Evolutionary conservation across 2,888 invertebrate species (phyloP).

Genomic region (Hanleya hanleyi): DNA sequence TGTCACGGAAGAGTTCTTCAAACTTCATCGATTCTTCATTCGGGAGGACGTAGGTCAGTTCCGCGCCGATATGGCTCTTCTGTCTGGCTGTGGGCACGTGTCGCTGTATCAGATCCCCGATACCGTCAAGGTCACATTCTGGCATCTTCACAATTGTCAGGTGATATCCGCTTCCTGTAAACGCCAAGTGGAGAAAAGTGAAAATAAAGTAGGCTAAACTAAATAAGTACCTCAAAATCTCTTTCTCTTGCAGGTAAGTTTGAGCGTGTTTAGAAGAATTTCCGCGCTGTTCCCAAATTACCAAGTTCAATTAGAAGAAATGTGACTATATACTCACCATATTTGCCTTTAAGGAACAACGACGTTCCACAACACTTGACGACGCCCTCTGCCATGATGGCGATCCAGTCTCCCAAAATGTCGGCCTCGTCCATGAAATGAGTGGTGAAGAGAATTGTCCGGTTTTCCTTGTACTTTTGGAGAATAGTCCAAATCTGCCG

Average conservation of each 20-base stretch:
- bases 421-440: constrained; percentile 95
- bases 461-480: constrained; percentile 77
- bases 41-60: constrained; percentile 68
- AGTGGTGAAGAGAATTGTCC: constrained; percentile 84
- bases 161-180: constrained; percentile 84
- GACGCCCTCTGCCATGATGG: constrained; percentile 87
- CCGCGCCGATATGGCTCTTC: constrained; percentile 71
- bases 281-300: too few species aligned
- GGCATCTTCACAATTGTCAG: constrained; percentile 80
- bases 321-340: constrained; percentile 76
- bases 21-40: constrained; percentile 59
- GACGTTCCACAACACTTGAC: constrained; percentile 87
- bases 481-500: constrained; percentile 84
- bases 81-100: constrained; percentile 81
- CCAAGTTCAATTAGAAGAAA: not conserved
- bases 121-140: constrained; percentile 73
- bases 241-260: too few species aligned
- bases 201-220: too few species aligned
- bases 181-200: not conserved
- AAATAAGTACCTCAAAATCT: too few species aligned
- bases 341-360: constrained; percentile 83
- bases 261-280: too few species aligned
- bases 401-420: constrained; percentile 87
- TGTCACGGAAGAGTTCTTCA: constrained; percentile 55
- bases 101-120: constrained; percentile 79